Evolutionary conservation across 1,140 invertebrate genomes (phyloP), one percentile per base, ranked within the genome.

Genomic region (Neodiprion lecontei): DNA sequence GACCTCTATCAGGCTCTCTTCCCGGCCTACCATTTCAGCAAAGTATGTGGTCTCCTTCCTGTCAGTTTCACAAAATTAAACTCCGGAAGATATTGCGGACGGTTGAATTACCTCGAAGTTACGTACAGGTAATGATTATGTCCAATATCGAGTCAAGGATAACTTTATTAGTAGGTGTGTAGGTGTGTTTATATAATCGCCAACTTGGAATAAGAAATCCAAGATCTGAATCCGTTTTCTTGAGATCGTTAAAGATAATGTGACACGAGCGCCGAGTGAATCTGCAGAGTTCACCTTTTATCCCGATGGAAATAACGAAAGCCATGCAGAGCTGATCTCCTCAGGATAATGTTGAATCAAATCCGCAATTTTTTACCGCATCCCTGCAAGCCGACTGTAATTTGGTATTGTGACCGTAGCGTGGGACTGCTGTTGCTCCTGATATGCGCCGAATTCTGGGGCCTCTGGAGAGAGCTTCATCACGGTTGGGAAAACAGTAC

Each of bases 401-500:
- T 40, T 40, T 40, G 28, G 5, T 40, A 40, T 3, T 40, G 5
- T 40, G 28, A 21, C n/a, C 40, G 12, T 67, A 85, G 84, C 48
- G 12, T 82, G 11, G 69, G 76, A 14, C 65, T 87, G 8, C 21
- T 84, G 11, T 17, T 69, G 1, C 67, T 82, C 2, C 78, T 82
- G 8, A 76, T 84, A 5, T 66, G 72, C 9, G 70, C 78, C 0
- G 80, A 84, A 73, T 79, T 75, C 21, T 89, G 80, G 80, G 87
- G 87, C 9, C 72, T 88, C 0, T 88, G 83, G 79, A 76, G 86
- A 72, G 88, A 89, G 71, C 48, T 89, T 10, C 80, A 80, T 67
- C 76, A 86, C n/a, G 88, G 87, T 7, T 88, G 86, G 86, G 76
- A 82, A 68, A 80, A 87, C 9, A 88, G 87, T 65, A 88, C 83